These are phyloP conservation scores for Mustela lutreola DNA, from an alignment of 2,113 vertebrate genomes.

Conservation along the genomic window DNA sequence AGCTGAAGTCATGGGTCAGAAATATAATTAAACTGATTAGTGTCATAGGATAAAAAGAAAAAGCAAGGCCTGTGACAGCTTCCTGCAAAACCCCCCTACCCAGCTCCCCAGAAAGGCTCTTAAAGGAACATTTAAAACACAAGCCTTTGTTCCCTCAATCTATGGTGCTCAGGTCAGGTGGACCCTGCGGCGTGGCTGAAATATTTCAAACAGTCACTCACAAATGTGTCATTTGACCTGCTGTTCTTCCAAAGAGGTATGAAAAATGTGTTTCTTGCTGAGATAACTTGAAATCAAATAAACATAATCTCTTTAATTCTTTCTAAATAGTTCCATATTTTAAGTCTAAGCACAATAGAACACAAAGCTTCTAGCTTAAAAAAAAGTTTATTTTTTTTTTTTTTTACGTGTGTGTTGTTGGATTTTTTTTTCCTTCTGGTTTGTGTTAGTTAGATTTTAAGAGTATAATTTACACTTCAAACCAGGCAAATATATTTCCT, in stretches of 20 bases:
- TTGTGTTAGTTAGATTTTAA: conserved; percentile 71
- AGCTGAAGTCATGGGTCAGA: background rate
- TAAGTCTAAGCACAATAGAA: conserved; percentile 77
- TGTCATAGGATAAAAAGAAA: conserved; percentile 71
- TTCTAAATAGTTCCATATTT: conserved; percentile 66
- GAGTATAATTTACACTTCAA: conserved; percentile 74
- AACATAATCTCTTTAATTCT: conserved; percentile 82
- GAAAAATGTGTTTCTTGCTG: conserved; percentile 84
- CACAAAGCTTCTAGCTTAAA: conserved; percentile 80
- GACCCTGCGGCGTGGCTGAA: conserved; percentile 46
- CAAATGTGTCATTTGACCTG: conserved; percentile 64
- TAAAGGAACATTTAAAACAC: background rate
- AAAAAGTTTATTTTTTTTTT: conserved; percentile 50
- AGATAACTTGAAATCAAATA: conserved; percentile 82
- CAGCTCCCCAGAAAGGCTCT: conserved; percentile 15
- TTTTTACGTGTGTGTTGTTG: conserved; percentile 50
- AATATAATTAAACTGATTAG: conserved; percentile 74
- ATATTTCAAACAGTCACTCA: conserved; percentile 64
- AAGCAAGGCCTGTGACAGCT: conserved; percentile 61
- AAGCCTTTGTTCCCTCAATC: conserved; percentile 72
- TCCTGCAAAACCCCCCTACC: background rate
- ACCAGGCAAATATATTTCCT: background rate
- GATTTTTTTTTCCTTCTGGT: conserved; percentile 59
- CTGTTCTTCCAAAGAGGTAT: conserved; percentile 72
- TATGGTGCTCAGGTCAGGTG: conserved; percentile 56